Evolutionary conservation across 2,113 vertebrate genomes (phyloP), one percentile per base, ranked within the genome.

Genomic region (Scolopax mira): DNA sequence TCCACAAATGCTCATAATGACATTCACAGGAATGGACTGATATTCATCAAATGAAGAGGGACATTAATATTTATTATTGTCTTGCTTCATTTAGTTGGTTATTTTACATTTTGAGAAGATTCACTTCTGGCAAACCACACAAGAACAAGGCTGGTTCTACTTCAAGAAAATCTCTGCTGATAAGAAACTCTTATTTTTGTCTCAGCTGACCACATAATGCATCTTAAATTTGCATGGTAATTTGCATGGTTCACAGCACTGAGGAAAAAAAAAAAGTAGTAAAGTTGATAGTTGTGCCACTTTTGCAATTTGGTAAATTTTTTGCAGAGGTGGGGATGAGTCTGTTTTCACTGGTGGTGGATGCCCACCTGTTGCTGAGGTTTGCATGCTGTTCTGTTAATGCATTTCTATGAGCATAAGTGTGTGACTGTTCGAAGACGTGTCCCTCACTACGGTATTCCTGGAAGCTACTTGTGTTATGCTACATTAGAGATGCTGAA

Each of bases 401-500:
- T 74, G 16, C 37, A 33, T 33, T 88, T 82, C 22, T 82, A 42
- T 79, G 64, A 90, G n/a, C 24, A 2, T 7, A 44, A 62, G 6
- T 22, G 17, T 75, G 27, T 33, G 14, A 33, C 46, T 70, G 18
- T 46, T 44, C 48, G 58, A 64, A 79, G 58, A 22, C 42, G 7
- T 46, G 18, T 78, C 33, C 37, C 52, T 75, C 41, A 10, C 19
- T 81, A 7, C 2, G 3, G 18, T 51, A 33, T 15, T 13, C 10
- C 18, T 22, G 39, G 39, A 58, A 89, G 13, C 5, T 66, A 11
- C 48, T 5, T n/a, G 6, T 48, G 13, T 52, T 61, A 35, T 1
- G 0, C 35, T 23, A 1, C 25, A 30, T 44, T 65, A 66, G 75
- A 78, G n/a, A 44, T 0, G 0, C 37, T 78, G 60, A 87, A 62